Evolutionary conservation across 2,113 vertebrate genomes (phyloP), one percentile per base, ranked within the genome.

Genomic region (Morone chrysops): DNA sequence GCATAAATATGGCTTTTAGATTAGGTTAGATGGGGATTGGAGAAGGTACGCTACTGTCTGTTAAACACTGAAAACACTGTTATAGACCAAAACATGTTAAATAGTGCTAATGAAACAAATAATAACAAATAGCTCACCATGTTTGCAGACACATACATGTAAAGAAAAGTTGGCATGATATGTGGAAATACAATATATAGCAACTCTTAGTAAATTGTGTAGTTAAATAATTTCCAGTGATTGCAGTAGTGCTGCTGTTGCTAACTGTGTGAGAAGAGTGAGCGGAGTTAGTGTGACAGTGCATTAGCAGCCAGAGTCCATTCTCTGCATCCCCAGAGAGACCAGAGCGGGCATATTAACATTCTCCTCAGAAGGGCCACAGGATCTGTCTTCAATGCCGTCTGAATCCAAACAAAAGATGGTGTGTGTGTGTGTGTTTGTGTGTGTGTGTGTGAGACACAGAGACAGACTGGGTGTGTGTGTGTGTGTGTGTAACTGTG

Each of bases 371-470:
- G 92, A 90, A 89, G 83, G 82, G 86, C 89, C 88, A 88, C 89
- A 92, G 94, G 91, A 92, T 93, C 93, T 93, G 89, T 87, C 93
- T 91, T 94, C 91, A 93, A 93, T 90, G 88, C 92, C 69, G 87
- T 92, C 94, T 94, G 92, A 93, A 89, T 93, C 89, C 87, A 90
- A 90, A 95, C 93, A 95, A 94, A 94, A 94, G 94, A 92, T 17
- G 0, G 79, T 78, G 83, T 88, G 77, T 87, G 48, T 78, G 80
- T 92, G 75, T 84, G 70, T 72, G 59, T 65, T 80, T 50, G 73
- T 72, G 81, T 67, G 81, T 62, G 67, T 38, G 57, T 78, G 84
- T 56, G 72, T 63, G 75, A 18, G 18, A 78, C 72, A 71, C 7
- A 41, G 59, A 81, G 77, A 75, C 80, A 70, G 67, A 31, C 81